Percentiles rank a stretch among this genome's conserved stretches.
phyloP scores from a whole-genome alignment of 2,113 vertebrate species.

The Tupaia tana region DNA sequence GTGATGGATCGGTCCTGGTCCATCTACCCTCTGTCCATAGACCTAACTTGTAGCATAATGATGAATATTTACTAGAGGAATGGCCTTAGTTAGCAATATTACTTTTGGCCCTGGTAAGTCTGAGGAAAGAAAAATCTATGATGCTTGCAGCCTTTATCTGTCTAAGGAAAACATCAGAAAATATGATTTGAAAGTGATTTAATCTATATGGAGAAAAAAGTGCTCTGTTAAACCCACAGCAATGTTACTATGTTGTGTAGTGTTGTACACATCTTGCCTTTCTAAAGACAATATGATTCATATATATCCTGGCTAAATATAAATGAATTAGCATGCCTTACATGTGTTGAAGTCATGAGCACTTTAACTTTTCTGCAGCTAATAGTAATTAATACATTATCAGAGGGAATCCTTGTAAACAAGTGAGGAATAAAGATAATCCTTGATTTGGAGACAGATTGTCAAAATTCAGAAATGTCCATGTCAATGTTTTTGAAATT shows the following conservation, averaged over 20 bases:
- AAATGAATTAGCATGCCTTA: neutral
- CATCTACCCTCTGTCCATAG: neutral
- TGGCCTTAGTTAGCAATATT: slow-evolving; percentile 46
- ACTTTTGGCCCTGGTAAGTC: slow-evolving; percentile 43
- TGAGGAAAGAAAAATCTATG: slow-evolving; percentile 59
- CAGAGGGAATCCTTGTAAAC: neutral
- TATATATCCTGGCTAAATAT: neutral
- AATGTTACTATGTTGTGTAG: neutral
- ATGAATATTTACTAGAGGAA: slow-evolving; percentile 60
- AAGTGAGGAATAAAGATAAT: neutral
- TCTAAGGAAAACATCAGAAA: slow-evolving; percentile 54
- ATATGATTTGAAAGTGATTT: slow-evolving; percentile 50
- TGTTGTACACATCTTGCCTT: neutral
- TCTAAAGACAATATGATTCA: neutral
- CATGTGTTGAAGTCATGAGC: neutral
- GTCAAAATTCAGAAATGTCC: neutral
- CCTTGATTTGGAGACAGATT: neutral
- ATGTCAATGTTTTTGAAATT: neutral
- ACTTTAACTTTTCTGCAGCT: neutral
- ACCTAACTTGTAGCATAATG: slow-evolving; percentile 12
- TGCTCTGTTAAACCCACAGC: neutral
- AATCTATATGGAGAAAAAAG: slow-evolving; percentile 45
- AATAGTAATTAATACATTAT: neutral
- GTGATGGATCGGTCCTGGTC: neutral
- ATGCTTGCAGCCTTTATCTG: slow-evolving; percentile 9